Evolutionary conservation across 1,140 invertebrate species (phyloP).

Genomic region (Pomacea maculata): DNA sequence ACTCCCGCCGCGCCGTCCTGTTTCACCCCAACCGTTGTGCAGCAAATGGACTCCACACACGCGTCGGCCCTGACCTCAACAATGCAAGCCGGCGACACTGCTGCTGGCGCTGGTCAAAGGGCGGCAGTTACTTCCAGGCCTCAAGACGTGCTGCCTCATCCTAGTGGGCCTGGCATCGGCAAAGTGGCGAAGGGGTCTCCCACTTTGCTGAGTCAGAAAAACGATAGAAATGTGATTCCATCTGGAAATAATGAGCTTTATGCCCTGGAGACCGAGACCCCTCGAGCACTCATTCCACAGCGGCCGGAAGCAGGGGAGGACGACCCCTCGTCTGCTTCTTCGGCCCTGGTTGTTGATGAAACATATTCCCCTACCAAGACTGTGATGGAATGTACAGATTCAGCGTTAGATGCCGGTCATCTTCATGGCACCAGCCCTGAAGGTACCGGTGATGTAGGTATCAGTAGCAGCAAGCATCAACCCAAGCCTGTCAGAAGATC

Average conservation of each 20-base stretch:
- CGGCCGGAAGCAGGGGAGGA: neutral
- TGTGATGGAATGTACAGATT: slow-evolving; percentile 42
- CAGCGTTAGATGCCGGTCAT: slow-evolving; percentile 1
- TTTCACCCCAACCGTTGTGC: neutral
- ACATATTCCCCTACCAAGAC: slow-evolving; percentile 29
- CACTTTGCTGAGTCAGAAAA: slow-evolving; percentile 28
- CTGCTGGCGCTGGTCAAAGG: slow-evolving; percentile 6
- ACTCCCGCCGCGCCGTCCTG: too few relatives aligned
- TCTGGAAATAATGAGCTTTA: slow-evolving; percentile 13
- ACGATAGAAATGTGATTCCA: slow-evolving; percentile 25
- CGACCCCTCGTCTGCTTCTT: neutral
- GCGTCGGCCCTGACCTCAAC: slow-evolving; percentile 7
- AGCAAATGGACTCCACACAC: neutral
- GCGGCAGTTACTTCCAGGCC: too few relatives aligned
- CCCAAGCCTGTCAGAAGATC: slow-evolving; percentile 16
- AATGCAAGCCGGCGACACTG: neutral
- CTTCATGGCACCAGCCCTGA: neutral
- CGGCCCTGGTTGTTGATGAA: slow-evolving; percentile 22
- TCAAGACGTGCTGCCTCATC: too few relatives aligned
- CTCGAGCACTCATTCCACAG: slow-evolving; percentile 35
- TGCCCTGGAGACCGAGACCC: slow-evolving; percentile 26
- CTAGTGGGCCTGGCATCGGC: slow-evolving; percentile 1
- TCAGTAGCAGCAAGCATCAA: neutral
- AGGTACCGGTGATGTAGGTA: slow-evolving; percentile 15
- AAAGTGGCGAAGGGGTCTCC: slow-evolving; percentile 40